phyloP scores from a whole-genome alignment of 2,113 vertebrate species.

The Grallaria varia region DNA sequence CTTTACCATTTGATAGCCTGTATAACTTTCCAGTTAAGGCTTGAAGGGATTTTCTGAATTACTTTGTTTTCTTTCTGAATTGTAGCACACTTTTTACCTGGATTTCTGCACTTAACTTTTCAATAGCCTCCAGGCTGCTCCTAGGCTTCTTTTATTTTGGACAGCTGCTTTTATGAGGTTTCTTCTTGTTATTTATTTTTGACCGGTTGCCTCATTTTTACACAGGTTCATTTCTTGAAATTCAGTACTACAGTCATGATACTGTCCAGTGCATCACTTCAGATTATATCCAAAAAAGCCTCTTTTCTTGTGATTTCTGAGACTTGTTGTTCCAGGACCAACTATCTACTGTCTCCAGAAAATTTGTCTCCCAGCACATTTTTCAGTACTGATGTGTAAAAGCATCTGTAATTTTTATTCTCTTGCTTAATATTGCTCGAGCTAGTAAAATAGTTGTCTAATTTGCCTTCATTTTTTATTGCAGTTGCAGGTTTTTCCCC shows the following conservation, averaged over 20 bases:
- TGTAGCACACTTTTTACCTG: neutral
- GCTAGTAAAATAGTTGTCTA: neutral
- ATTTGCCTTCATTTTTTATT: neutral
- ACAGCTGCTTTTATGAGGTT: neutral
- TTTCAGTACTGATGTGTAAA: neutral
- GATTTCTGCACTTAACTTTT: neutral
- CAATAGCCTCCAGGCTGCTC: neutral
- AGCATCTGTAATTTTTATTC: neutral
- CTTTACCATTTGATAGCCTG: neutral
- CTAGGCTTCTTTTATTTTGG: neutral
- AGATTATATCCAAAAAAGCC: neutral
- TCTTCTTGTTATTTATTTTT: neutral
- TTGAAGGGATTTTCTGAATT: neutral
- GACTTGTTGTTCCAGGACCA: neutral
- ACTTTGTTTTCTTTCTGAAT: neutral
- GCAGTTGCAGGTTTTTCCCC: neutral
- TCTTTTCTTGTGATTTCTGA: neutral
- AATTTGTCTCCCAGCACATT: neutral
- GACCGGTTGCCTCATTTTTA: neutral
- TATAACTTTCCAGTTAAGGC: neutral
- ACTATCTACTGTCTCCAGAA: neutral
- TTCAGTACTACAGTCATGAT: neutral
- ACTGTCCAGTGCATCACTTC: neutral
- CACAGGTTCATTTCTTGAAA: neutral
- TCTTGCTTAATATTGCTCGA: neutral